Base-by-base conservation (phyloP, 2,113 vertebrate genomes). In the Malurus cyaneus region DNA sequence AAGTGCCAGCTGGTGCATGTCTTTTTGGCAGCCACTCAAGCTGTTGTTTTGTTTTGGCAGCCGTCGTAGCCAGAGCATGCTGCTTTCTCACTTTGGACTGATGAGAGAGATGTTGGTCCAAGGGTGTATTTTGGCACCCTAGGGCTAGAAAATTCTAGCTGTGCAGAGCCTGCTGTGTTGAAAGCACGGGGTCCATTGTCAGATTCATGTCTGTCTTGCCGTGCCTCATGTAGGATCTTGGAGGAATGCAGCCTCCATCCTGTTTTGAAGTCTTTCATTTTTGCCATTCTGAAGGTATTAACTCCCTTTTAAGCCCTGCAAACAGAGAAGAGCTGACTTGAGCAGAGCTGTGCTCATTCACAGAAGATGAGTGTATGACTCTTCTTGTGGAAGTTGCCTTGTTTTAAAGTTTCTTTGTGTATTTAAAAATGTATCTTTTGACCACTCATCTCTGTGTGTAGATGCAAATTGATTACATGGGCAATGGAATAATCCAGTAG, bases 11-110 rank as follows among this genome's bases (percentile, higher is more conserved):
- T 97, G 97, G 93, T 97, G 89, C 95, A 85, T 88, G 96, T 97
- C 97, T 97, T 97, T 96, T 93, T 95, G 97, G 97, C 97, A 96
- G 92, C 95, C 97, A 94, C 92, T 98, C 97, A 97, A 96, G 96
- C 97, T 95, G 93, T 98, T 98, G 97, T 98, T 85, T 98, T 97
- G 97, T 98, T 97, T 91, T 96, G 92, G 94, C 96, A 96, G 85
- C 53, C 57, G 56, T 59, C 47, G 52, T 89, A 89, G 78, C 92
- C 87, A 95, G 93, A 89, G 84, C 65, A 50, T 89, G 86, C 85
- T 94, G 86, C 91, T 91, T 93, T 96, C 86, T 93, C 81, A 86
- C 71, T 80, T 92, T 78, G 92, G 85, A 65, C 82, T 84, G 87
- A 92, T 26, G 21, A 87, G 88, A 92, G 61, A 64, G 76, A 72